Percentiles rank a stretch among this genome's conserved stretches.
Conservation (phyloP, 2,888 invertebrate genomes). For the Lasioglossum lativentre region DNA sequence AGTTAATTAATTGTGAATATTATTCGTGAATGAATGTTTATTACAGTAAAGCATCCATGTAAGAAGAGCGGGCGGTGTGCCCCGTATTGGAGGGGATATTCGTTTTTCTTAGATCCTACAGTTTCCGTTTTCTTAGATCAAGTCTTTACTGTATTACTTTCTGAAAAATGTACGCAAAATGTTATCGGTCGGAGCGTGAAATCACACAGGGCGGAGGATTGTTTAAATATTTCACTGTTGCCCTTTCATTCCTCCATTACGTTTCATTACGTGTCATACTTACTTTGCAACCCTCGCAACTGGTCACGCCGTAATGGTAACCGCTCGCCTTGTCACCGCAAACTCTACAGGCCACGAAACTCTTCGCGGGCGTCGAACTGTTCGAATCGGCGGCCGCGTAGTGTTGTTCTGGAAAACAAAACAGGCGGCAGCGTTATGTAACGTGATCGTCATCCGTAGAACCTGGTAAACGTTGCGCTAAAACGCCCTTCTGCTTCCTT, state of each 20-base stretch:
- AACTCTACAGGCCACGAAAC: slow-evolving; percentile 97
- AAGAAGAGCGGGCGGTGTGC: too few relatives aligned
- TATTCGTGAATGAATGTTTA: too few relatives aligned
- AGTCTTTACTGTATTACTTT: too few relatives aligned
- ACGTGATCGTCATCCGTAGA: slow-evolving; percentile 28
- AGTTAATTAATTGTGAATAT: too few relatives aligned
- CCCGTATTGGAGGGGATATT: too few relatives aligned
- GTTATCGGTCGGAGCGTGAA: too few relatives aligned
- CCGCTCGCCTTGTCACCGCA: slow-evolving; percentile 98
- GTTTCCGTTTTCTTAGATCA: too few relatives aligned
- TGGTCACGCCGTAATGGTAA: slow-evolving; percentile 99
- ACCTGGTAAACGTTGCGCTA: slow-evolving; percentile 20
- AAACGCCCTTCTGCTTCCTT: background rate
- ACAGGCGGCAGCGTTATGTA: slow-evolving; percentile 36
- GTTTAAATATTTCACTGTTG: background rate
- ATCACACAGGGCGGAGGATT: background rate
- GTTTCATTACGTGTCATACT: slow-evolving; percentile 69
- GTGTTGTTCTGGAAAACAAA: slow-evolving; percentile 88
- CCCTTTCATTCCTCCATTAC: background rate
- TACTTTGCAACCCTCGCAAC: slow-evolving; percentile 99
- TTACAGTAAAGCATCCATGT: too few relatives aligned
- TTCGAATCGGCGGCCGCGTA: slow-evolving; percentile 93
- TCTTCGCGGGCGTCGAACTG: slow-evolving; percentile 92
- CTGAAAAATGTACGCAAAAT: too few relatives aligned
- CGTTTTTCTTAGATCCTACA: too few relatives aligned